Base-by-base conservation (phyloP, 2,888 invertebrate species). In the Meghimatium bilineatum region DNA sequence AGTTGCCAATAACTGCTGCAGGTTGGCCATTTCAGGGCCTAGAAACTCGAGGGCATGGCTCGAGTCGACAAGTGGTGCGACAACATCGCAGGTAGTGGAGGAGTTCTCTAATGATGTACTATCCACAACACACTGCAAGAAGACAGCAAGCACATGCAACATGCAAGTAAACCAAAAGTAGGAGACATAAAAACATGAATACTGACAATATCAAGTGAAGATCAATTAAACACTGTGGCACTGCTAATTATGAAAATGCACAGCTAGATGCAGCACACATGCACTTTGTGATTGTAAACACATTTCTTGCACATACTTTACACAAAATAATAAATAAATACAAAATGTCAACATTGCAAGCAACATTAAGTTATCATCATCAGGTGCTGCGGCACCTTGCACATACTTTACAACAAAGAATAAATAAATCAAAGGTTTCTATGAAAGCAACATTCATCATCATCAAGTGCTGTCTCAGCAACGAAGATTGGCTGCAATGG, bases 11-110 rank as follows among this genome's bases (percentile, higher is more conserved):
- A 94, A 90, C 88, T 94, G 92, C 88, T 94, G 94, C 87, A 94
- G 93, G 90, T 94, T 94, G 85, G 93, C 94, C 91, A 94, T 93
- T 91, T 94, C 94, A 87, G 93, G 93, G 86, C 92, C 94, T 82
- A 94, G 91, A 88, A 93, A 92, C 89, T 94, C 94, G 87, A 93
- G 88, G 71, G 87, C 84, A 76, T 87, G 86, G 74, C 80, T 82
- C 38, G 80, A 72, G 60, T 44, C 72, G 32, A 66, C 72, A 34
- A 72, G 49, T 36, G 66, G 83, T 72, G 77, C 75, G 44, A 76
- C 76, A 82, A 36, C 78, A 75, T 66, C 60, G 75, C 83, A 63
- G 83, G 87, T 72, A 66, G 85, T 71, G 82, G 79, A 71, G 60
- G 76, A 44, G 56, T 85, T 74, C 56, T 79, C 74, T 56, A 66